Evolutionary conservation across 2,888 invertebrate genomes (phyloP).

Genomic region (Steromphala cineraria): DNA sequence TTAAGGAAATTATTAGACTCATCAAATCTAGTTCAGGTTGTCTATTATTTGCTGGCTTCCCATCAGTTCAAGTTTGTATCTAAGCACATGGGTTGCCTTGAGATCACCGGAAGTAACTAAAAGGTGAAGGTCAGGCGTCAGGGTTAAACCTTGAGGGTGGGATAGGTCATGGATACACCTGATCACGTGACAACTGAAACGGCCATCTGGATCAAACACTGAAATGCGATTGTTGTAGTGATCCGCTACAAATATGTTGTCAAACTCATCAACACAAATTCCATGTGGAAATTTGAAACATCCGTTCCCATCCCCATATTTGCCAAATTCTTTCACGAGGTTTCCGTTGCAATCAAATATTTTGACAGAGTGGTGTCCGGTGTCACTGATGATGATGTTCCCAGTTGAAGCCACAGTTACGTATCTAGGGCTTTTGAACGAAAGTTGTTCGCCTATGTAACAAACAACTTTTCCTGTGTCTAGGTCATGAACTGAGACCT

Average conservation of each 20-base stretch:
- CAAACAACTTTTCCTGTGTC: slow-evolving; percentile 71
- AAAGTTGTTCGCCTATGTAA: slow-evolving; percentile 67
- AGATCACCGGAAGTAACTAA: slow-evolving; percentile 49
- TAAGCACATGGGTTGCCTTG: slow-evolving; percentile 49
- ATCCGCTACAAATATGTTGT: slow-evolving; percentile 77
- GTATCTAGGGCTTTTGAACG: slow-evolving; percentile 75
- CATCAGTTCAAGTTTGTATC: slow-evolving; percentile 31
- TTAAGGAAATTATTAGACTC: too few relatives aligned
- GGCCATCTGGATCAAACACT: slow-evolving; percentile 55
- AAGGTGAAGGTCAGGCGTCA: slow-evolving; percentile 44
- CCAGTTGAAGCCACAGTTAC: slow-evolving; percentile 75
- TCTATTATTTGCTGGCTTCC: too few relatives aligned
- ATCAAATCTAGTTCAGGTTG: too few relatives aligned
- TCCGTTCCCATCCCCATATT: slow-evolving; percentile 76
- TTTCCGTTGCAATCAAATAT: slow-evolving; percentile 75
- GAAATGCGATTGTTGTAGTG: slow-evolving; percentile 76
- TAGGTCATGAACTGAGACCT: slow-evolving; percentile 73
- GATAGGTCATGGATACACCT: slow-evolving; percentile 40
- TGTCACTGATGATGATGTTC: slow-evolving; percentile 76
- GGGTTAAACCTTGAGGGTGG: slow-evolving; percentile 51
- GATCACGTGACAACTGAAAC: slow-evolving; percentile 58
- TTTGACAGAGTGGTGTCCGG: slow-evolving; percentile 77
- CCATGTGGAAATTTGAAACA: slow-evolving; percentile 77
- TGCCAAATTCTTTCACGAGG: slow-evolving; percentile 75
- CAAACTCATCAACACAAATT: slow-evolving; percentile 75